A percentile compares a stretch with the other conserved stretches of the same genome.
These are phyloP conservation scores for Chondrilla cf. caribensis DNA, from an alignment of 37 sponge, comb jelly and placozoan genomes.

Conservation along the genomic window DNA sequence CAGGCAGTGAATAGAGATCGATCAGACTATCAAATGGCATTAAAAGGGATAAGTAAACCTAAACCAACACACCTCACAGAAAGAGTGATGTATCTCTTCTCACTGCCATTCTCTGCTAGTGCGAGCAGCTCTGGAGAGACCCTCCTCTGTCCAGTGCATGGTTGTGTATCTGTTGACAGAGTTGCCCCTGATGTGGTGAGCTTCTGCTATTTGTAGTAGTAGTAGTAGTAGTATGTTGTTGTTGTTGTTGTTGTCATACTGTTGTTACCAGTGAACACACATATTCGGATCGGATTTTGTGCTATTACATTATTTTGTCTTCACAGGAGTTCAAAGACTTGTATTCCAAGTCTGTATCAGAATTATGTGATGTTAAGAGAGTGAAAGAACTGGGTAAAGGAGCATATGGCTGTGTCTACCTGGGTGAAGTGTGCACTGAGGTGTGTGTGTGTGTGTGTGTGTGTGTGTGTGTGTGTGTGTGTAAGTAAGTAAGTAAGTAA, in stretches of 20 bases:
- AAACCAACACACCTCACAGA: neutral
- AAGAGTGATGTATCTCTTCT: neutral
- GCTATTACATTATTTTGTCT: no score
- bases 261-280: neutral
- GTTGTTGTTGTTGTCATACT: neutral
- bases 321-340: slow-evolving; percentile 24
- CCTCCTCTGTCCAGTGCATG: slow-evolving; percentile 47
- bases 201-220: no score
- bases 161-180: slow-evolving; percentile 27
- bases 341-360: slow-evolving; percentile 26
- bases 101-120: neutral
- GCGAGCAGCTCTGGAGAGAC: slow-evolving; percentile 17
- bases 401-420: slow-evolving; percentile 71
- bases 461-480: neutral
- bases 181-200: slow-evolving; percentile 83
- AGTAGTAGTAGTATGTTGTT: neutral
- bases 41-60: neutral
- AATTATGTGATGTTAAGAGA: slow-evolving; percentile 18
- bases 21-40: neutral
- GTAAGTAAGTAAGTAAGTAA: no score
- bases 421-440: slow-evolving; percentile 22
- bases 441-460: slow-evolving; percentile 25
- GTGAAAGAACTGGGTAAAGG: slow-evolving; percentile 60
- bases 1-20: neutral
- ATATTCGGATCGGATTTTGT: neutral